Base-by-base conservation (phyloP, 2,113 vertebrate genomes). In the Loxodonta africana region DNA sequence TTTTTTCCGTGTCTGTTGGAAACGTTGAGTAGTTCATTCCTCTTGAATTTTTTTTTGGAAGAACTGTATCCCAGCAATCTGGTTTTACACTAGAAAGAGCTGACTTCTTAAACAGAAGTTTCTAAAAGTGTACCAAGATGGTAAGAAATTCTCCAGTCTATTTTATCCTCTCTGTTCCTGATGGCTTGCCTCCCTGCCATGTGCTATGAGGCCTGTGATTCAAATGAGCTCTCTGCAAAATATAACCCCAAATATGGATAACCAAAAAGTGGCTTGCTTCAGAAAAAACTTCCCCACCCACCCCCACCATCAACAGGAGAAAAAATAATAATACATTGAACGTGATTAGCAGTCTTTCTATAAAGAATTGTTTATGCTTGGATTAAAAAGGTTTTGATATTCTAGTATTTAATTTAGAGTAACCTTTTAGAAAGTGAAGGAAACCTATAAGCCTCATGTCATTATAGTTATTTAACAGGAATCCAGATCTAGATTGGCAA, bases 131-230 rank as follows among this genome's bases (percentile, higher is more conserved):
- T 95, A 69, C 60, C 87, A 95, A 94, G 77, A 91, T 95, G 91
- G 91, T 86, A 97, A 94, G 83, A 94, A 71, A 84, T 95, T 92
- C 69, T 85, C 57, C 23, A 95, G 41, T 37, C 84, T 97, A 41
- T 97, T 97, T 98, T 96, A 91, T 95, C 53, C n/a, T 91, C 85
- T 94, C 71, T 95, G 57, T 96, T 88, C 74, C 46, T 93, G 71
- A 93, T 96, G 92, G 81, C 63, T 95, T 97, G 69, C 86, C 86
- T 95, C 89, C 65, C 94, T 96, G 90, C 81, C 94, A 95, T 96
- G 95, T 93, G 85, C 83, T 92, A 37, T 57, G 60, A 87, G 30
- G 71, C 51, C 60, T 93, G 26, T 51, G 84, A 97, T 97, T 97
- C 84, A 97, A 92, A 95, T 88, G 46, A 96, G 88, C 48, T 95